Base-by-base conservation (phyloP, 2,113 vertebrate species). In the Hippocampus abdominalis region DNA sequence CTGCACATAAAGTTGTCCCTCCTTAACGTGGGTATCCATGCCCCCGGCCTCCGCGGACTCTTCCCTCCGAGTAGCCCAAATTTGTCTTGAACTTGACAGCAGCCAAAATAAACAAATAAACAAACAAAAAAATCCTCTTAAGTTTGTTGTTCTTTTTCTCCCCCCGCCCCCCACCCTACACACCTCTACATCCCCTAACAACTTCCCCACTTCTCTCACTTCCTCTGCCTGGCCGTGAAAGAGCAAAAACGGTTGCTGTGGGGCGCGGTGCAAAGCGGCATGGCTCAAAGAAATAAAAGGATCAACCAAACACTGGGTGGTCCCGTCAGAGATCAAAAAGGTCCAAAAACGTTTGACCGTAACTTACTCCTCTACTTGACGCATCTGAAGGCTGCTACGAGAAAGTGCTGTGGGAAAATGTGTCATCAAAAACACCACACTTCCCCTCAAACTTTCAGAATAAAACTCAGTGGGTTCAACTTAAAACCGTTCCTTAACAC, bases 1-100 rank as follows among this genome's bases (percentile, higher is more conserved):
- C 63, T 93, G 92, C 67, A 92, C 92, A 62, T 90, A 92, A 56
- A 93, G 91, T 57, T 91, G 92, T 84, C 92, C 92, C 72, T 93
- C 92, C 76, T 93, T 93, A 1, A 92, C 69, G 81, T 92, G 90
- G 39, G 90, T 84, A 80, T 93, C 92, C 92, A 93, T 93, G 66
- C 77, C 87, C 80, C 48, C 20, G 16, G 32, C 57, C 36, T 29
- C 61, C 76, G 39, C 57, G 61, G 36, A 16, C 63, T 18, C 42
- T 23, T 27, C 2, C 57, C 71, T 69, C 44, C 18, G 8, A 3
- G n/a, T 23, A 5, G 15, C 2, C 25, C 27, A 13, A 72, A 56
- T 27, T 54, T 36, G n/a, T 65, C 64, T 82, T 82, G 44, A 89
- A 86, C 72, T 76, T 82, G 69, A 66, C 62, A 68, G 25, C n/a